A percentile compares a stretch with the other conserved stretches of the same genome.
Conservation (phyloP, 2,113 vertebrate genomes). For the Notothenia rossii region DNA sequence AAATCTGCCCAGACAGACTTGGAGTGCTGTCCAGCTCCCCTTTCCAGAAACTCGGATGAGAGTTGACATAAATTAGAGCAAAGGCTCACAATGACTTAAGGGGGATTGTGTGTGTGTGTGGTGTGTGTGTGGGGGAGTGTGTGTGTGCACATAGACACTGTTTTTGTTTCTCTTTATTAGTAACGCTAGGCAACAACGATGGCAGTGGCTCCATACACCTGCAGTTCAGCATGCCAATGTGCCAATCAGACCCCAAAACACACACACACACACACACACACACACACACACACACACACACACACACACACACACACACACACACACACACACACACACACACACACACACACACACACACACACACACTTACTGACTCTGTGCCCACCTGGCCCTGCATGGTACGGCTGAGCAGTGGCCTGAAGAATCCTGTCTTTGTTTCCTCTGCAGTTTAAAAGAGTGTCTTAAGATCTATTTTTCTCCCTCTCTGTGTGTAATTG, state of each 20-base stretch:
- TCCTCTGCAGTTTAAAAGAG: constrained; percentile 55
- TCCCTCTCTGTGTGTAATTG: constrained; percentile 23
- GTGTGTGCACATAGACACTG: constrained; percentile 37
- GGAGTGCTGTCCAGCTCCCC: constrained; percentile 42
- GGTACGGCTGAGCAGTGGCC: constrained; percentile 50
- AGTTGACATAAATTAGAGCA: constrained; percentile 58
- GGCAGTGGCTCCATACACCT: constrained; percentile 66
- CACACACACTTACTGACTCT: too few species aligned
- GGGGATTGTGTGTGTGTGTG: constrained; percentile 19
- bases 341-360: too few species aligned
- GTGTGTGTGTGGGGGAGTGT: constrained; percentile 7
- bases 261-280: constrained; percentile 25
- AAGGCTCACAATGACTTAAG: constrained; percentile 29
- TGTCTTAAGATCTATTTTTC: constrained; percentile 55
- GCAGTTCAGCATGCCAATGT: constrained; percentile 57
- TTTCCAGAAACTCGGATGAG: constrained; percentile 66
- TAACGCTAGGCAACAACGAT: constrained; percentile 65
- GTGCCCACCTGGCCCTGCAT: constrained; percentile 65
- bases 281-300: constrained; percentile 27
- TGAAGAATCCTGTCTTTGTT: constrained; percentile 79
- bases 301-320: constrained; percentile 27
- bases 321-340: constrained; percentile 15
- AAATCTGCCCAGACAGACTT: constrained; percentile 57
- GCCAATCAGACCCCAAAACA: constrained; percentile 44
- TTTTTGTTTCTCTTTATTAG: constrained; percentile 60